phyloP scores from a whole-genome alignment of 2,888 invertebrate species.

The Aporophyla nigra region DNA sequence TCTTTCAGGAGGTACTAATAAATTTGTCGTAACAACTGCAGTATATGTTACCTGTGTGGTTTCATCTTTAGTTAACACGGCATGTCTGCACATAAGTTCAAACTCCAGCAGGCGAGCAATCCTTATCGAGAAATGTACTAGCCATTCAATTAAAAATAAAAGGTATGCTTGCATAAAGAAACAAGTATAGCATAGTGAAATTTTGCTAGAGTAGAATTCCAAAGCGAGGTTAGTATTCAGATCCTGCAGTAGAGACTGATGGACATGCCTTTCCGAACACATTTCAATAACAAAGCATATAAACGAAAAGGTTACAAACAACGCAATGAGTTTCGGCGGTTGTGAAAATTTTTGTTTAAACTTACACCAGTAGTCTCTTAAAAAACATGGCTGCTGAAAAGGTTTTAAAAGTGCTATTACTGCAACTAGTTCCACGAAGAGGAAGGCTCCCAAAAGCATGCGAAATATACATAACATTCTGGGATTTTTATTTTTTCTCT shows the following conservation, averaged over 20 bases:
- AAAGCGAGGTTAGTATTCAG: slow-evolving; percentile 66
- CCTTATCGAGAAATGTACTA: slow-evolving; percentile 71
- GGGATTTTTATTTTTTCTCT: background rate
- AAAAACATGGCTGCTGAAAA: slow-evolving; percentile 73
- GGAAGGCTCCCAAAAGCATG: slow-evolving; percentile 64
- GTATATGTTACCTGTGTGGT: slow-evolving; percentile 59
- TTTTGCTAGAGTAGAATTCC: slow-evolving; percentile 76
- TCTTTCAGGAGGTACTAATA: background rate
- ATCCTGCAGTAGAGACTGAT: background rate
- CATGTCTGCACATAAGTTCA: slow-evolving; percentile 83
- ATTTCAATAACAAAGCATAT: slow-evolving; percentile 75
- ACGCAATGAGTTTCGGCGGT: slow-evolving; percentile 66
- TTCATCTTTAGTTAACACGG: slow-evolving; percentile 75
- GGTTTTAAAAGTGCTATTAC: slow-evolving; percentile 80
- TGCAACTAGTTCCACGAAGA: slow-evolving; percentile 75
- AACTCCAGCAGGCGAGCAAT: slow-evolving; percentile 82
- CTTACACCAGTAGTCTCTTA: slow-evolving; percentile 77
- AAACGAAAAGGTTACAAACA: slow-evolving; percentile 64
- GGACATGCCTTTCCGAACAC: background rate
- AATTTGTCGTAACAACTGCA: slow-evolving; percentile 6
- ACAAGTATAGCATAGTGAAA: slow-evolving; percentile 73
- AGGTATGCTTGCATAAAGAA: slow-evolving; percentile 75
- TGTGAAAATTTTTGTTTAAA: slow-evolving; percentile 63
- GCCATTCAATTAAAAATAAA: slow-evolving; percentile 76
- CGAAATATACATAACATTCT: slow-evolving; percentile 80